phyloP scores from a whole-genome alignment of 2,888 invertebrate species.

The Eristalis arbustorum region DNA sequence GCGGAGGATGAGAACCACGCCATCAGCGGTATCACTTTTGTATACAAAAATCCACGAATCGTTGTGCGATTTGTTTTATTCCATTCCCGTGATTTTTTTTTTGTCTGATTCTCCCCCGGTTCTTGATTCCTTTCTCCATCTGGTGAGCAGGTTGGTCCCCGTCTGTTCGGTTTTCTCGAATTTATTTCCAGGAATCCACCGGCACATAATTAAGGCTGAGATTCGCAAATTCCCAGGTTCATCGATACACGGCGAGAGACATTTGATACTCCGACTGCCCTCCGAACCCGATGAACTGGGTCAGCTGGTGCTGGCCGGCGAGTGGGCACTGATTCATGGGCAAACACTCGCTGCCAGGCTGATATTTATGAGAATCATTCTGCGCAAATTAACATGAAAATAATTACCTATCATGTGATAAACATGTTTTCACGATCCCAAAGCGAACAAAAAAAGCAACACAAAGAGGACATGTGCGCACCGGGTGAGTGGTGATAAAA shows the following conservation, averaged over 20 bases:
- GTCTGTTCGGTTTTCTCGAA: background rate
- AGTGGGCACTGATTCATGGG: background rate
- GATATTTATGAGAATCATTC: background rate
- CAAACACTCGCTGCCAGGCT: background rate
- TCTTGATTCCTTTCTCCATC: background rate
- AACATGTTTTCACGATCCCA: background rate
- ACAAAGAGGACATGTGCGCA: background rate
- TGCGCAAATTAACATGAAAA: background rate
- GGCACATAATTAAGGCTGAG: conserved; percentile 27
- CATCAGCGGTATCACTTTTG: background rate
- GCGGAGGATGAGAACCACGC: background rate
- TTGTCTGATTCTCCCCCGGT: background rate
- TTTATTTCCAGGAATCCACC: background rate
- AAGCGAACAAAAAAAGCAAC: background rate
- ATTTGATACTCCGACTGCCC: background rate
- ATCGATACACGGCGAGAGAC: background rate
- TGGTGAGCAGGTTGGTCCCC: background rate
- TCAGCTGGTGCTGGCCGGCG: background rate
- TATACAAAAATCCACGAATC: conserved; percentile 21
- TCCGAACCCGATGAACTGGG: background rate
- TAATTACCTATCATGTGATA: background rate
- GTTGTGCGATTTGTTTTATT: conserved; percentile 15
- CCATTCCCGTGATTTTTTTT: background rate
- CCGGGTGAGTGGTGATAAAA: background rate
- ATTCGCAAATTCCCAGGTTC: conserved; percentile 41